A percentile compares a stretch with the other conserved stretches of the same genome.
These are phyloP conservation scores for Andricus quercusramuli DNA, from an alignment of 2,888 invertebrate genomes.

Conservation along the genomic window DNA sequence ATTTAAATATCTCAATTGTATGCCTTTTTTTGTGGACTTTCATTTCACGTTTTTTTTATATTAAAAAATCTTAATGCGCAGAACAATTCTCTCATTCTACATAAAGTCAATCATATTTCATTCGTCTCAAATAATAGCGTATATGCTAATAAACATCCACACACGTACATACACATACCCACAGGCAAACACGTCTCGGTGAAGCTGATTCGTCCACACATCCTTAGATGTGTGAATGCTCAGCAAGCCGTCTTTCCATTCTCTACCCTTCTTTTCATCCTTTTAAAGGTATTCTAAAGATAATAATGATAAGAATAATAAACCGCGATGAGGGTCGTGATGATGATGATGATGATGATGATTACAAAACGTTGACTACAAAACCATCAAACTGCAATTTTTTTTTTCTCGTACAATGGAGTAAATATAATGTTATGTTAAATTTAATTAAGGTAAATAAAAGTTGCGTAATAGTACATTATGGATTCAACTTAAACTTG, in stretches of 20 bases:
- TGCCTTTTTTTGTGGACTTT: constrained; percentile 74
- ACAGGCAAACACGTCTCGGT: constrained; percentile 58
- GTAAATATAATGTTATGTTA: constrained; percentile 19
- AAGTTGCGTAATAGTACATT: constrained; percentile 52
- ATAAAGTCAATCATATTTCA: constrained; percentile 72
- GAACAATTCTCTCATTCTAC: constrained; percentile 72
- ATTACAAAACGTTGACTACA: constrained; percentile 59
- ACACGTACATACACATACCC: constrained; percentile 60
- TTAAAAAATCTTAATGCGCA: constrained; percentile 76
- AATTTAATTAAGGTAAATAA: constrained; percentile 52
- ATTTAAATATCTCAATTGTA: constrained; percentile 77
- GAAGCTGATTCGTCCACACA: constrained; percentile 56
- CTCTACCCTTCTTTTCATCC: constrained; percentile 9
- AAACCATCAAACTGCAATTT: constrained; percentile 57
- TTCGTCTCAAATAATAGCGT: constrained; percentile 69
- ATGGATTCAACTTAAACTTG: constrained; percentile 48
- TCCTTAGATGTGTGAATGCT: constrained; percentile 47
- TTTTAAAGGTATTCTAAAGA: constrained; percentile 28
- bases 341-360: constrained; percentile 46
- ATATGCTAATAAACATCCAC: constrained; percentile 51
- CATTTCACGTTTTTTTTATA: constrained; percentile 69
- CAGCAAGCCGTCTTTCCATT: constrained; percentile 46
- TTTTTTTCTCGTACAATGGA: constrained; percentile 39
- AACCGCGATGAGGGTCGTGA: constrained; percentile 38
- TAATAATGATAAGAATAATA: constrained; percentile 44